phyloP scores from a whole-genome alignment of 1,140 invertebrate genomes.

The Hyles euphorbiae region DNA sequence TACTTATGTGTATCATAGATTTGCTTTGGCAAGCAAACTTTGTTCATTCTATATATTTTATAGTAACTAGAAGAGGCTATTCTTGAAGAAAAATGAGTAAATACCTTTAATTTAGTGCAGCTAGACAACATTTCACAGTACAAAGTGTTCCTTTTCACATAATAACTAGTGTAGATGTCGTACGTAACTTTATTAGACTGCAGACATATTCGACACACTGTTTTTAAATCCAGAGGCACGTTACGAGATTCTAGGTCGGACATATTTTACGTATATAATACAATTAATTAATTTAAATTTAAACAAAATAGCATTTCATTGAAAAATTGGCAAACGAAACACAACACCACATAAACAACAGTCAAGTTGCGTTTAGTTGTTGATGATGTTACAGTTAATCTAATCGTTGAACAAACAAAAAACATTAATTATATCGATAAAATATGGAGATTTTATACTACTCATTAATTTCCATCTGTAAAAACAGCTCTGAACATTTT shows the following conservation, averaged over 20 bases:
- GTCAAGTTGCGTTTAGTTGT: slow-evolving; percentile 3
- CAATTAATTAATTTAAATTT: too few species aligned
- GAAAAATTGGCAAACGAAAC: slow-evolving; percentile 10
- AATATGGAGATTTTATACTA: too few species aligned
- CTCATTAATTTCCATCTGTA: too few species aligned
- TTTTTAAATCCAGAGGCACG: slow-evolving; percentile 43
- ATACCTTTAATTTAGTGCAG: slow-evolving; percentile 57
- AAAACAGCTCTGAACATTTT: too few species aligned
- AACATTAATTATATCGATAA: too few species aligned
- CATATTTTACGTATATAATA: not conserved
- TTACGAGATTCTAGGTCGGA: not conserved
- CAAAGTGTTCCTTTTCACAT: slow-evolving; percentile 46
- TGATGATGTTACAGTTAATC: not conserved
- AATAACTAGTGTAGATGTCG: slow-evolving; percentile 57
- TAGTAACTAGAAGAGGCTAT: too few species aligned
- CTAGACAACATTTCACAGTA: slow-evolving; percentile 52
- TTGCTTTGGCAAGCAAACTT: too few species aligned
- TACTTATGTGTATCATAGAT: too few species aligned
- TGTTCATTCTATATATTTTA: too few species aligned
- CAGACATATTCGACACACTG: slow-evolving; percentile 56
- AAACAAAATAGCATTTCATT: slow-evolving; percentile 3
- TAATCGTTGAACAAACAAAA: too few species aligned
- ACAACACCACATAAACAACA: slow-evolving; percentile 7
- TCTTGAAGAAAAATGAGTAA: not conserved
- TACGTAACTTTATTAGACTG: slow-evolving; percentile 38